These are phyloP conservation scores for Calcarius lapponicus DNA, from an alignment of 2,797 vertebrate species.

Conservation along the genomic window DNA sequence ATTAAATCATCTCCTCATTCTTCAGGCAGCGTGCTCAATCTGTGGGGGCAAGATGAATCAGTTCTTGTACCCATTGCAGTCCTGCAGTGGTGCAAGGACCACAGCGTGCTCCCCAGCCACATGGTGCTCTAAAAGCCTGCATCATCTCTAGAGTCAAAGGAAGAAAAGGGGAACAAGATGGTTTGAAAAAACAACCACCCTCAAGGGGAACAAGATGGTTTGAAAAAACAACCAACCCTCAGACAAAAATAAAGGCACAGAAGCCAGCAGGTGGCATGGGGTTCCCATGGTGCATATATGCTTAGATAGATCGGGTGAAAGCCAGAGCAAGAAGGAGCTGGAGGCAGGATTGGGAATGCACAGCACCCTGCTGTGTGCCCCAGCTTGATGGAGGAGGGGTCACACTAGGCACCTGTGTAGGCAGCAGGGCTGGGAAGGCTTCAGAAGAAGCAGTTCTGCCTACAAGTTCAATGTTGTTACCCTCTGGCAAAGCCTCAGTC, in stretches of 20 bases:
- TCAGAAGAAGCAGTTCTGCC: background rate
- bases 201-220: background rate
- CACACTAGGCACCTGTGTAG: background rate
- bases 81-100: background rate
- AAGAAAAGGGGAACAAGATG: background rate
- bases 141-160: background rate
- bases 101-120: accelerated
- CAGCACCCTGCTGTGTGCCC: background rate
- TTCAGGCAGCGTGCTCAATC: background rate
- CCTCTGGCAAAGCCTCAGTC: background rate
- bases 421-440: background rate
- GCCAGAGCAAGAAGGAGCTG: background rate
- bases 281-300: background rate
- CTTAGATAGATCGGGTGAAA: background rate
- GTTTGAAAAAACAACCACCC: background rate
- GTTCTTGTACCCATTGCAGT: background rate
- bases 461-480: background rate
- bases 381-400: background rate
- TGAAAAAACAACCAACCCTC: background rate
- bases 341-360: background rate
- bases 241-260: background rate
- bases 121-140: background rate
- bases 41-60: background rate
- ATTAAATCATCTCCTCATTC: background rate
- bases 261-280: background rate